phyloP scores from a whole-genome alignment of 1,140 invertebrate genomes.

The Diorhabda elongata region DNA sequence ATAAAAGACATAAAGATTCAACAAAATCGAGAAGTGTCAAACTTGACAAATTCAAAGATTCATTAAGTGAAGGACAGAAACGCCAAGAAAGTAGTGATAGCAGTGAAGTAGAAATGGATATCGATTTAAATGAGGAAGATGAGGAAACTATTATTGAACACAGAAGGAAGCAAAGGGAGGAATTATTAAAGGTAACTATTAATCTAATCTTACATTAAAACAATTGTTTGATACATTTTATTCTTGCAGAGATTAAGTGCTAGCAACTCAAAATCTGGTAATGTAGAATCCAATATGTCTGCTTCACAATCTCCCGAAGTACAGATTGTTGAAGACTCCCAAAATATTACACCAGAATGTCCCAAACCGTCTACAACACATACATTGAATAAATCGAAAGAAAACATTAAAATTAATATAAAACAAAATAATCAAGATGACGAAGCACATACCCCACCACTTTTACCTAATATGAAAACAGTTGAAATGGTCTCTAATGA shows the following conservation, averaged over 20 bases:
- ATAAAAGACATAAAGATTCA: constrained; percentile 39
- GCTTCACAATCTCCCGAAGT: constrained; percentile 27
- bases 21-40: constrained; percentile 46
- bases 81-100: constrained; percentile 59
- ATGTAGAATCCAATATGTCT: constrained; percentile 43
- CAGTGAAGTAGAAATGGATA: constrained; percentile 71
- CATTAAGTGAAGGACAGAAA: constrained; percentile 74
- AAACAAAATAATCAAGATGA: constrained; percentile 38
- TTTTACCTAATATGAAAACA: constrained; percentile 44
- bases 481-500: constrained; percentile 35
- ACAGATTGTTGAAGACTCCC: constrained; percentile 18
- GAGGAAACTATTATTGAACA: constrained; percentile 91
- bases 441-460: constrained; percentile 46
- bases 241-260: not conserved
- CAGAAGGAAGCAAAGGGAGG: constrained; percentile 83
- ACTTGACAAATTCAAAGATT: constrained; percentile 71
- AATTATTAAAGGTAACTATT: constrained; percentile 70
- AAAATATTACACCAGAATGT: constrained; percentile 14
- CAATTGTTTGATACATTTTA: not conserved
- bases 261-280: not conserved
- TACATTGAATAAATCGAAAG: constrained; percentile 32
- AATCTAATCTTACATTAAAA: constrained; percentile 1
- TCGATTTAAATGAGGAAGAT: constrained; percentile 55
- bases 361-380: constrained; percentile 7
- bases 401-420: constrained; percentile 38